phyloP scores from a whole-genome alignment of 2,888 invertebrate genomes.

The Adineta ricciae region DNA sequence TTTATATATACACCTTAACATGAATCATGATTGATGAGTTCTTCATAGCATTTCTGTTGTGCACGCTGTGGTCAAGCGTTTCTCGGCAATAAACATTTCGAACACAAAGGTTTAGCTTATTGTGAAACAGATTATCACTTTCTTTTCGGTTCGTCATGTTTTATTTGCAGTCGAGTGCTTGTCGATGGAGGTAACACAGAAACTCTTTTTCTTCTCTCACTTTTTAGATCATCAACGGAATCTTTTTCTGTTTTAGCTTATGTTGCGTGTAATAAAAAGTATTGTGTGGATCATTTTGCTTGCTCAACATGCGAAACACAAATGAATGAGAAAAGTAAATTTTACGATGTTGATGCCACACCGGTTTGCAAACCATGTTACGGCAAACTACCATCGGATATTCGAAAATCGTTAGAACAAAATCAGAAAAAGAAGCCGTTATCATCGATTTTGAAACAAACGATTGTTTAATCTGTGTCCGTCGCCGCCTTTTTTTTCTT shows the following conservation, averaged over 20 bases:
- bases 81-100: constrained; percentile 94
- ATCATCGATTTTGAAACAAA: neutral
- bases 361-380: constrained; percentile 95
- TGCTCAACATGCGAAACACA: constrained; percentile 92
- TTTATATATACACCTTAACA: neutral
- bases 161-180: constrained; percentile 95
- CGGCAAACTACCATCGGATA: constrained; percentile 82
- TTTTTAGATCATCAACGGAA: constrained; percentile 17
- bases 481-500: no score
- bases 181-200: constrained; percentile 78
- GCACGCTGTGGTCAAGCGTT: constrained; percentile 99
- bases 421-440: neutral
- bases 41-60: constrained; percentile 85
- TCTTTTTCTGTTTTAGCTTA: constrained; percentile 62
- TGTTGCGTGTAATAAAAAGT: constrained; percentile 92
- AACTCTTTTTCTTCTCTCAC: constrained; percentile 28
- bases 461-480: neutral
- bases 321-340: constrained; percentile 74
- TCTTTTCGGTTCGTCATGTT: constrained; percentile 94
- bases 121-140: constrained; percentile 80
- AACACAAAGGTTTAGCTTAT: constrained; percentile 88
- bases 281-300: constrained; percentile 97
- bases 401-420: constrained; percentile 20
- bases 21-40: neutral
- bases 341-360: constrained; percentile 95